Conservation (phyloP, 30 jellyfish, hydroid and myxozoan species). For the Haliclystus octoradiatus region DNA sequence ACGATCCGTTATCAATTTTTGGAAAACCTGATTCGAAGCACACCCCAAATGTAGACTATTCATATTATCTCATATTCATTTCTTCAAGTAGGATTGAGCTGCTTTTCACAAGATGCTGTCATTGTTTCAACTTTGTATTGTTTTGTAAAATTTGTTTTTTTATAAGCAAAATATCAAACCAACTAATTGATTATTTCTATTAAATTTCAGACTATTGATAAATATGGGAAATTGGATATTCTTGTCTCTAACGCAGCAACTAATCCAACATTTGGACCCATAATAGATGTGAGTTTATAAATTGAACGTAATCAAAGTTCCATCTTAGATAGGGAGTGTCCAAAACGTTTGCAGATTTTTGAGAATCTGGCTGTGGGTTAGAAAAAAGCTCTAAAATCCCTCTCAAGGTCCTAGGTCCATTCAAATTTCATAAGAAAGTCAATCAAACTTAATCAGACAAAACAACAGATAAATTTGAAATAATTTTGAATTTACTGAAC, state of each 20-base stretch:
- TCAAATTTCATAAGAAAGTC: no score
- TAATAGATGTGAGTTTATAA: slow-evolving; percentile 27
- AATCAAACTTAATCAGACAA: no score
- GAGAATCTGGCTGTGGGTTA: background rate
- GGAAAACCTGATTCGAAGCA: background rate
- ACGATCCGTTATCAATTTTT: background rate
- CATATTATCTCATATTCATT: background rate
- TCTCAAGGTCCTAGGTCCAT: no score
- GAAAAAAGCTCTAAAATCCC: no score
- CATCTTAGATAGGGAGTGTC: background rate
- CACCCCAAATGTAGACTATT: background rate
- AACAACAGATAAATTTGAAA: no score
- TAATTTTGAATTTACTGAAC: no score
- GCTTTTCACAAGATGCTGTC: no score
- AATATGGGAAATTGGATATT: slow-evolving; percentile 72
- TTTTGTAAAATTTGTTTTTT: no score
- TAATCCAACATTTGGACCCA: slow-evolving; percentile 70
- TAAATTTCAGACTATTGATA: slow-evolving; percentile 23
- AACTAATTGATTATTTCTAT: background rate
- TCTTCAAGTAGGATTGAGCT: no score
- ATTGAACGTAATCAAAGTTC: no score
- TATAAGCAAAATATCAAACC: no score
- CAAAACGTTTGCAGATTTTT: background rate
- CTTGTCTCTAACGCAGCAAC: slow-evolving; percentile 81
- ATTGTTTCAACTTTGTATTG: no score